These are phyloP conservation scores for Rhabdornis inornatus DNA, from an alignment of 2,113 vertebrate species.

Conservation along the genomic window DNA sequence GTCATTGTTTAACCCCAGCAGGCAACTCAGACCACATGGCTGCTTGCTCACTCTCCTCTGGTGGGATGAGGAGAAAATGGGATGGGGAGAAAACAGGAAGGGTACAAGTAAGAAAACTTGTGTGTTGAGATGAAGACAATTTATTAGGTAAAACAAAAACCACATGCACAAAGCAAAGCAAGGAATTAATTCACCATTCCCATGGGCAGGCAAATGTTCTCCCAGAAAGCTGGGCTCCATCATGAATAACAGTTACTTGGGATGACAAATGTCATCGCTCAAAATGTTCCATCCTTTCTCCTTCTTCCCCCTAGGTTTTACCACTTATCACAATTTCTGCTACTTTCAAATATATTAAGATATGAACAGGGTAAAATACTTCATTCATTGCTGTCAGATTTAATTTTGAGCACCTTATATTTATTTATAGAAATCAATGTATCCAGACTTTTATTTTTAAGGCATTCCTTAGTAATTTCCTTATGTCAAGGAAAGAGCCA, in stretches of 20 bases:
- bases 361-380: not conserved
- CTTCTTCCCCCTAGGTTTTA: not conserved
- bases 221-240: too few relatives aligned
- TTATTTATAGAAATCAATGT: not conserved
- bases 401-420: not conserved
- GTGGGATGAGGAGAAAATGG: not conserved
- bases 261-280: not conserved
- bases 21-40: not conserved
- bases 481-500: not conserved
- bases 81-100: not conserved
- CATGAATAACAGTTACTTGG: not conserved
- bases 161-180: not conserved
- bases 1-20: not conserved
- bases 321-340: fast-evolving
- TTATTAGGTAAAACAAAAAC: not conserved
- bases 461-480: not conserved
- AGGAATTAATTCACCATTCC: not conserved
- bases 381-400: not conserved
- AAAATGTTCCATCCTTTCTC: not conserved
- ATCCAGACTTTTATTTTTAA: not conserved
- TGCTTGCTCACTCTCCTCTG: fast-evolving
- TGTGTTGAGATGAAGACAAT: not conserved
- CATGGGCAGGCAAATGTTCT: fast-evolving
- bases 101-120: not conserved
- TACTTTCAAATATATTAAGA: not conserved